These are phyloP conservation scores for Metellina segmentata DNA, from an alignment of 2,888 invertebrate genomes.

Conservation along the genomic window DNA sequence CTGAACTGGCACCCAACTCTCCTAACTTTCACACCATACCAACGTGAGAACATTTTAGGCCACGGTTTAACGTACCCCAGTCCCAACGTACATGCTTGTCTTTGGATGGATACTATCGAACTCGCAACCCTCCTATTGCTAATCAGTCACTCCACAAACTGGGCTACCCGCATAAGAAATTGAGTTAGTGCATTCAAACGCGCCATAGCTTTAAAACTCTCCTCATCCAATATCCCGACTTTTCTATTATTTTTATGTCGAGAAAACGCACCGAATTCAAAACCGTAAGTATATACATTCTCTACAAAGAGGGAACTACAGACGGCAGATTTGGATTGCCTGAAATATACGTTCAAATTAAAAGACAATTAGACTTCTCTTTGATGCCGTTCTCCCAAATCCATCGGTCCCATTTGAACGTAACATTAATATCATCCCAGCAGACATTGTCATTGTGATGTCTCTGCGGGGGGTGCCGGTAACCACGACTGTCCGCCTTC, in stretches of 20 bases:
- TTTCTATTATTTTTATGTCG: neutral
- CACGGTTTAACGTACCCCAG: too few species aligned
- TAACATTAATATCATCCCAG: slow-evolving; percentile 1
- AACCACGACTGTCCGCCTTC: neutral
- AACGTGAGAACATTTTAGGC: too few species aligned
- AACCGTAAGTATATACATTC: neutral
- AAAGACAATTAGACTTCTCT: slow-evolving; percentile 1
- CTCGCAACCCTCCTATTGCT: too few species aligned
- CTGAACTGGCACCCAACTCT: too few species aligned
- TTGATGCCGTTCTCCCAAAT: neutral
- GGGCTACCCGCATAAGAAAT: too few species aligned
- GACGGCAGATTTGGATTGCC: neutral
- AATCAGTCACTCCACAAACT: too few species aligned
- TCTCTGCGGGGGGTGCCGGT: neutral
- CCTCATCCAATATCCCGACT: too few species aligned
- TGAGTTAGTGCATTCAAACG: too few species aligned
- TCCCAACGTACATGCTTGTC: too few species aligned
- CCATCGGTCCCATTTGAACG: neutral
- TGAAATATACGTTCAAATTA: neutral
- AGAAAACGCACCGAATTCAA: neutral
- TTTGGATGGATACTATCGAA: too few species aligned
- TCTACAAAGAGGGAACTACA: neutral
- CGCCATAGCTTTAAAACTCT: too few species aligned
- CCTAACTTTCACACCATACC: too few species aligned
- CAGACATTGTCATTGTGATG: neutral